Base-by-base conservation (phyloP, 2,888 invertebrate species). In the Alviniconcha strummeri region DNA sequence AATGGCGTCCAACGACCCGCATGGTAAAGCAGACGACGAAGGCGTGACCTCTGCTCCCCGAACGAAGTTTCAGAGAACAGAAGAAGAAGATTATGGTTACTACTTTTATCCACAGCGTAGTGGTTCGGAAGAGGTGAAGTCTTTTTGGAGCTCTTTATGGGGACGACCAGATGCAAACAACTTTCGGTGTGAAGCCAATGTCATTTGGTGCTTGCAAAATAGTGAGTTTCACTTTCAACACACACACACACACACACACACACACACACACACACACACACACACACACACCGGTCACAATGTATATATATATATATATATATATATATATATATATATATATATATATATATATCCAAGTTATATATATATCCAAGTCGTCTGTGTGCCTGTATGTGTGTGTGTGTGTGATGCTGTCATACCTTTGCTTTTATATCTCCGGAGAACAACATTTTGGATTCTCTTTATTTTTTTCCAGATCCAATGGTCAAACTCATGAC, bases 401-500 rank as follows among this genome's bases (percentile, higher is more conserved):
- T 64, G 60, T 77, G n/a, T 52, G 56, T 13, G 55, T 5, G 17
- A 17, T 8, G 13, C 60, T 17, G 13, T 17, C n/a, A 0, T 55
- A 55, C 55, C n/a, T 56, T 55, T 56, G 60, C 8, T 60, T 60
- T 36, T 36, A 36, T 36, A 36, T 1, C 36, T 36, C 36, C 36
- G 36, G 36, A 36, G 36, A 36, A 71, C 13, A 5, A 71, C 64
- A 56, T 55, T 52, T 36, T 80, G 80, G 76, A 5, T 55, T 60
- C 54, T 76, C 8, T 57, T 56, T 76, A 72, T 82, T 11, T 84
- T 36, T 77, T 80, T 72, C 56, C 87, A 91, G 91, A 90, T 87
- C 87, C 88, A 69, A 86, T 87, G 84, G 89, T 91, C 55, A 87
- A 88, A 74, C 84, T 91, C 78, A 86, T 91, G 87, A 75, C 87